Evolutionary conservation across 2,888 invertebrate species (phyloP), one percentile per base, ranked within the genome.

Genomic region (Brachyopa scutellaris): DNA sequence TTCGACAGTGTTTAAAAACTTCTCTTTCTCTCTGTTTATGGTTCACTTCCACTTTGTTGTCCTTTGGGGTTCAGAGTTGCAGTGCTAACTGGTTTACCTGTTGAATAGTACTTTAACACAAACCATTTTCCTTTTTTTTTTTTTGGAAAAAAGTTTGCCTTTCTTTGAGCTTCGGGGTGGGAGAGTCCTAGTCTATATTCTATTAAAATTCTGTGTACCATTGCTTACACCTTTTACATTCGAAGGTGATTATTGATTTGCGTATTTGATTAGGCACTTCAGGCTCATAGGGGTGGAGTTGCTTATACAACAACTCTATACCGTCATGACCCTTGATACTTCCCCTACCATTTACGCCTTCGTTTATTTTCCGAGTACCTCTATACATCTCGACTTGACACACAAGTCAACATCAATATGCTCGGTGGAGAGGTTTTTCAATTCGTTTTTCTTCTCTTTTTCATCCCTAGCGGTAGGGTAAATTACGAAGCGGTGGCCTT

Each of bases 401-500:
- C 31, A 62, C 23, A 15, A 38, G 38, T 57, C 31, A 31, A 51
- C 49, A 49, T 51, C 21, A 40, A n/a, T 38, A 23, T 40, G 42
- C 9, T 6, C 2, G 13, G 11, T 8, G 2, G 2, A 5, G 11
- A 6, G 40, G 11, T 11, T 26, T 7, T n/a, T 2, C n/a, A 19
- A 15, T 31, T 49, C 11, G 53, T 42, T 42, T 51, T 23, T 38
- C 26, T 23, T 45, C 21, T 51, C 38, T 42, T 33, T 31, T 26
- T 21, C 4, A 36, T 13, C 23, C 38, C 42, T 31, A 33, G 53
- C 15, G 53, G 62, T 47, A 36, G 51, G 49, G 47, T 64, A 74
- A 62, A 69, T 74, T 69, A 40, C 62, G 61, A 51, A 76, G 57
- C 62, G 57, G 64, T 76, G 36, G 55, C 67, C 69, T 57, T 76